Percentiles rank a stretch among this genome's conserved stretches.
These are phyloP conservation scores for Brachionus rotundiformis DNA, from an alignment of 1,140 invertebrate genomes.

Conservation along the genomic window DNA sequence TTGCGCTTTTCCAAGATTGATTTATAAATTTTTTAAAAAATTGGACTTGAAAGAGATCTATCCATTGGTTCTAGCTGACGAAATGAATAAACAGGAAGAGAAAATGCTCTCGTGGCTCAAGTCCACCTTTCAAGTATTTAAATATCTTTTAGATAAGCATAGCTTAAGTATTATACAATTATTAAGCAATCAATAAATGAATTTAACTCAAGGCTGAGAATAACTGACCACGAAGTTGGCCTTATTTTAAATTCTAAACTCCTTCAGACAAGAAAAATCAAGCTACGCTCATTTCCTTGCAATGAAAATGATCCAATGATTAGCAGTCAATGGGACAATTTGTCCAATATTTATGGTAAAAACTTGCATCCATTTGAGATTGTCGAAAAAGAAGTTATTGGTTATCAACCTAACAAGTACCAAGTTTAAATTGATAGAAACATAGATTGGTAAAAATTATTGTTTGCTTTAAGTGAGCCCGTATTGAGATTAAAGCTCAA, in stretches of 20 bases:
- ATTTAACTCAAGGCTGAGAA: neutral
- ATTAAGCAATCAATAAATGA: neutral
- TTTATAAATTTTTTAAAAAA: neutral
- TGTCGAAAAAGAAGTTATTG: constrained; percentile 11
- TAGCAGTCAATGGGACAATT: neutral
- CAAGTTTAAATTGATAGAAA: too few species aligned
- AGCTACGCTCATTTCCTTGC: neutral
- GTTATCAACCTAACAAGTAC: constrained; percentile 63
- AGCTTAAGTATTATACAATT: too few species aligned
- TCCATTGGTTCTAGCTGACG: neutral
- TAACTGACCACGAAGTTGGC: neutral
- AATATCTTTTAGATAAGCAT: too few species aligned
- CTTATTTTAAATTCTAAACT: neutral
- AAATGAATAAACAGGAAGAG: neutral
- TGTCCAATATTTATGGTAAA: constrained; percentile 7
- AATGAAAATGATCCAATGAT: neutral
- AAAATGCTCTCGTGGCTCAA: neutral
- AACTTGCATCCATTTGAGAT: neutral
- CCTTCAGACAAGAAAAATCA: neutral
- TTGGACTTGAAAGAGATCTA: neutral
- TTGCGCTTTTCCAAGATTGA: neutral
- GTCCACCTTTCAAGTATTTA: neutral
- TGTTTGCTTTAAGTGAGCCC: constrained; percentile 66
- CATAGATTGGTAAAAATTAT: too few species aligned
- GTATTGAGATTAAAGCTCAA: constrained; percentile 71